Evolutionary conservation across 2,113 vertebrate genomes (phyloP).

Genomic region (Pristiophorus japonicus): DNA sequence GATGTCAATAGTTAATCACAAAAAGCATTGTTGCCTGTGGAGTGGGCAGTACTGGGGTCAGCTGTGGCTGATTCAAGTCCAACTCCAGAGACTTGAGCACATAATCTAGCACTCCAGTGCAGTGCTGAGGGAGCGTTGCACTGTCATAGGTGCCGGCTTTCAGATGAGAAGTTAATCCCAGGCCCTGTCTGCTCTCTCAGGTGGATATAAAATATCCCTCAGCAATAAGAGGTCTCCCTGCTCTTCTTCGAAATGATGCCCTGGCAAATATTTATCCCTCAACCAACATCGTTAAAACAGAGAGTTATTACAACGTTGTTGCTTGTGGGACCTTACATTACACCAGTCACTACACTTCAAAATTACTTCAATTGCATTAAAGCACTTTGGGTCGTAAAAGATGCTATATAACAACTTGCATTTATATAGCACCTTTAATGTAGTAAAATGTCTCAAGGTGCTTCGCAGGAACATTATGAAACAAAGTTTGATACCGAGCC

Average conservation of each 20-base stretch:
- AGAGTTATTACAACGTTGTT: background rate
- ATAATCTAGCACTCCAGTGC: background rate
- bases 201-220: background rate
- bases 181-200: background rate
- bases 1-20: background rate
- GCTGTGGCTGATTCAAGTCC: background rate
- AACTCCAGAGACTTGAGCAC: background rate
- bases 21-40: background rate
- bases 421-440: too few species aligned
- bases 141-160: background rate
- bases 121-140: background rate
- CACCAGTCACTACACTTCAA: background rate
- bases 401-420: too few species aligned
- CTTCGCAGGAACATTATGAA: too few species aligned
- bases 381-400: background rate
- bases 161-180: background rate
- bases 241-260: too few species aligned
- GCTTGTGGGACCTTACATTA: background rate
- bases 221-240: background rate
- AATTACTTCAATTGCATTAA: background rate
- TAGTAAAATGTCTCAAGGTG: too few species aligned
- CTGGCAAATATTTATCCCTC: background rate
- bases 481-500: too few species aligned
- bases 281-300: background rate
- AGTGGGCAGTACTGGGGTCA: background rate